Conservation (phyloP, 2,797 vertebrate species). For the Enteromius radiatus region DNA sequence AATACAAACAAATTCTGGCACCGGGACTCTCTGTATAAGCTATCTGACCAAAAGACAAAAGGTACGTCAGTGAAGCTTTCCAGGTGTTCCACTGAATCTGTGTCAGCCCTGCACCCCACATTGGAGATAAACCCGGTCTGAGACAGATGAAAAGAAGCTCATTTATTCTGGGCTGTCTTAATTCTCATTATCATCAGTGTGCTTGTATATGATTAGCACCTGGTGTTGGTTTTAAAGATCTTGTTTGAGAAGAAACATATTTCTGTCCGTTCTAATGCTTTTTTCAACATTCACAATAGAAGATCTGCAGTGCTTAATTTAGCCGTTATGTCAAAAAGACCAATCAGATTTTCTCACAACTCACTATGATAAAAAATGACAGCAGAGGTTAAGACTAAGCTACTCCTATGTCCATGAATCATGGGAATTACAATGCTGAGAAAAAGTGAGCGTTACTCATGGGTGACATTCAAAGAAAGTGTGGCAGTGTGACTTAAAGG, state of each 20-base stretch:
- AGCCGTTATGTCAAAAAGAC: neutral
- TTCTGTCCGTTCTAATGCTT: neutral
- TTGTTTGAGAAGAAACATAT: neutral
- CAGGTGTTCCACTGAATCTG: slow-evolving; percentile 55
- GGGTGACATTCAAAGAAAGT: neutral
- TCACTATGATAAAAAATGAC: slow-evolving; percentile 12
- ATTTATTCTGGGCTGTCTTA: slow-evolving; percentile 13
- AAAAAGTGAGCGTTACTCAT: neutral
- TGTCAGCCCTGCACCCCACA: slow-evolving; percentile 34
- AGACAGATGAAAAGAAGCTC: slow-evolving; percentile 21
- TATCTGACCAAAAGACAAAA: slow-evolving; percentile 59
- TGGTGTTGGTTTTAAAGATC: slow-evolving; percentile 8
- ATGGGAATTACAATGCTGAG: neutral
- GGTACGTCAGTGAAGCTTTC: slow-evolving; percentile 52
- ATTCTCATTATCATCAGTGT: neutral
- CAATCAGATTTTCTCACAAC: slow-evolving; percentile 11
- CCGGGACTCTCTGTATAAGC: slow-evolving; percentile 51
- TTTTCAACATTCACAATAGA: neutral
- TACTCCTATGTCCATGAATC: neutral
- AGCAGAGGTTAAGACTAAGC: slow-evolving; percentile 8
- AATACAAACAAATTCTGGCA: slow-evolving; percentile 65
- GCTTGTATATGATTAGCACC: slow-evolving; percentile 28
- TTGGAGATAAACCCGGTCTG: slow-evolving; percentile 8
- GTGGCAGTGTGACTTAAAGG: neutral
- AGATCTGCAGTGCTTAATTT: slow-evolving; percentile 6